These are phyloP conservation scores for Ceratina australensis DNA, from an alignment of 1,140 invertebrate species.

Conservation along the genomic window DNA sequence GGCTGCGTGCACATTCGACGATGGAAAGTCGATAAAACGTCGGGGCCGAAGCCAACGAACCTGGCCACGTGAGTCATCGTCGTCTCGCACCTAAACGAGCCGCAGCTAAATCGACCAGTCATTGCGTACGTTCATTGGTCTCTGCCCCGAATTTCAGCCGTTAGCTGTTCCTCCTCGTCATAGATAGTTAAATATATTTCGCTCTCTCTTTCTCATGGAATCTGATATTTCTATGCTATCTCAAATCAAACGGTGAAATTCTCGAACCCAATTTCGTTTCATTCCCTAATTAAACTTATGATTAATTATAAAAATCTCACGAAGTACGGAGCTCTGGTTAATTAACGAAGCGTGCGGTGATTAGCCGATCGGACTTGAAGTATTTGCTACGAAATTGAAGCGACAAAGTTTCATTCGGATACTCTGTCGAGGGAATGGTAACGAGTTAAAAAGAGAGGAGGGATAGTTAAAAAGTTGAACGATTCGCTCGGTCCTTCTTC, in stretches of 20 bases:
- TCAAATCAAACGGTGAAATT: no score
- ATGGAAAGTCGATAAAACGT: constrained; percentile 66
- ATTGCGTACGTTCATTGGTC: constrained; percentile 20
- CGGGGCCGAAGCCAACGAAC: constrained; percentile 62
- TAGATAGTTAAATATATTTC: no score
- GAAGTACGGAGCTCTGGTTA: no score
- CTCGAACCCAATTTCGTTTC: no score
- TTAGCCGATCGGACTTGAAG: no score
- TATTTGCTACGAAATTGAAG: neutral
- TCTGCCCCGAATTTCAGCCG: neutral
- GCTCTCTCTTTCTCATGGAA: neutral
- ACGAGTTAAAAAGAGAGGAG: neutral
- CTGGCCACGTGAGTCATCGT: constrained; percentile 54
- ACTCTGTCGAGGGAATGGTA: neutral
- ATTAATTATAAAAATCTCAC: no score
- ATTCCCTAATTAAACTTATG: no score
- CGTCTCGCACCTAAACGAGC: constrained; percentile 55
- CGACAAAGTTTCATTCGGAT: neutral
- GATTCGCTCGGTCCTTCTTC: constrained; percentile 1
- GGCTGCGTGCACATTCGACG: constrained; percentile 39
- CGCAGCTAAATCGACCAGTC: constrained; percentile 52
- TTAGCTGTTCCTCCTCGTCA: no score
- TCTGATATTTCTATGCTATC: neutral
- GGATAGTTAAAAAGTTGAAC: constrained; percentile 16
- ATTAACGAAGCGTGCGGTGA: no score